Conservation (phyloP, 2,888 invertebrate species). For the Galerucella pusilla region DNA sequence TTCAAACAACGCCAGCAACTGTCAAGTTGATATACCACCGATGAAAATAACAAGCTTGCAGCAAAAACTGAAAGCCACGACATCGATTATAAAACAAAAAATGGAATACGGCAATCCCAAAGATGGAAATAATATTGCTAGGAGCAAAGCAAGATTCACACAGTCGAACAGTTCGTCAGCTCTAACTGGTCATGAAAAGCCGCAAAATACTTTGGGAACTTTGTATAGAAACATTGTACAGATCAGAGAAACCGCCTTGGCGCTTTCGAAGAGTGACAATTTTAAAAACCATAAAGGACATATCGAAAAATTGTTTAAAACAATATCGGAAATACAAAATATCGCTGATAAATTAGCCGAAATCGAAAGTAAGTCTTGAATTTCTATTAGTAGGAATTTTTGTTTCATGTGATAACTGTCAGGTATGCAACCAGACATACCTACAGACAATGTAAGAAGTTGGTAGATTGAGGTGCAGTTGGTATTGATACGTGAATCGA, state of each 20-base stretch:
- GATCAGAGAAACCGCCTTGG: slow-evolving; percentile 34
- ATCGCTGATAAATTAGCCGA: slow-evolving; percentile 35
- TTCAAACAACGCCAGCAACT: neutral
- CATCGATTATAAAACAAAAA: slow-evolving; percentile 37
- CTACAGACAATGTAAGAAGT: no score
- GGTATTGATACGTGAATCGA: no score
- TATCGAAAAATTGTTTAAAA: slow-evolving; percentile 37
- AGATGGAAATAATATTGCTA: neutral
- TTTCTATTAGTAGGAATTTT: neutral
- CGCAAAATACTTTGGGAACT: slow-evolving; percentile 30
- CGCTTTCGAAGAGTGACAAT: slow-evolving; percentile 25
- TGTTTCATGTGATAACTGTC: no score
- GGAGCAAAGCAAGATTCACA: neutral
- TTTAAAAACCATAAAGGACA: slow-evolving; percentile 34
- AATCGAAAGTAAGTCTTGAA: slow-evolving; percentile 17
- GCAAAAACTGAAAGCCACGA: slow-evolving; percentile 41
- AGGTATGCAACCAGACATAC: no score
- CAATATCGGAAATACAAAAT: slow-evolving; percentile 41
- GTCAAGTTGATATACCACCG: neutral
- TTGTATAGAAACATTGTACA: slow-evolving; percentile 42
- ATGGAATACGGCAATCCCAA: slow-evolving; percentile 33
- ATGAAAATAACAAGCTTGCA: slow-evolving; percentile 35
- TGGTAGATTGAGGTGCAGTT: no score
- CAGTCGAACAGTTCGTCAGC: slow-evolving; percentile 10
- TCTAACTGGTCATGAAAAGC: slow-evolving; percentile 9